Base-by-base conservation (phyloP, 2,888 invertebrate species). In the Abrostola triplasia region DNA sequence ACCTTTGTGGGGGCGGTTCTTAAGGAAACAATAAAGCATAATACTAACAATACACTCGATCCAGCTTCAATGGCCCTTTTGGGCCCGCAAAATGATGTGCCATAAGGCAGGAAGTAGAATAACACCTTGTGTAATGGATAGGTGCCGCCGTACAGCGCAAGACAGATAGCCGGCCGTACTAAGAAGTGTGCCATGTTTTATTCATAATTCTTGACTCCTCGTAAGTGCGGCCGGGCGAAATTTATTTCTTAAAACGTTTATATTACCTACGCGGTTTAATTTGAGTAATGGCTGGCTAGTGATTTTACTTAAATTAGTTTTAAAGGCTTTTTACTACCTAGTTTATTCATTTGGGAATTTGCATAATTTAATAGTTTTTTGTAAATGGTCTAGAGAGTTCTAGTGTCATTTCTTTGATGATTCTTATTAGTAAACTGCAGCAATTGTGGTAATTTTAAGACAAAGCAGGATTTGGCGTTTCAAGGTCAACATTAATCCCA, bases 161-260 rank as follows among this genome's bases (percentile, higher is more conserved):
- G 86, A 87, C 82, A 74, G 85, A 85, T 87, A 80, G 85, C 78
- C 60, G 79, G 76, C 69, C 73, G 66, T 64, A 73, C 67, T 76
- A 67, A 74, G 79, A 71, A 79, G 69, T 73, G 64, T 44, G 58
- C 47, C 57, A 87, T 87, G 88, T 87, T 83, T 87, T 86, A 87
- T 87, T 87, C 88, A 87, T 86, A 82, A 76, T 77, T 77, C 77
- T 64, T 64, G 67, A 77, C 71, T 67, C 73, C 6, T 41, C 48
- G 59, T 63, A 67, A 79, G 78, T 74, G 71, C 66, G 67, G 68
- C 70, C 72, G 62, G 67, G 63, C 65, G 67, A 68, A 80, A 80
- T 76, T 84, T 84, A 83, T 85, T 84, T 78, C 84, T 84, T 87
- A 83, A 88, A 88, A 86, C 82, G 80, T 80, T 88, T 84, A 81